phyloP scores from a whole-genome alignment of 2,113 vertebrate species.

The Trichechus manatus region DNA sequence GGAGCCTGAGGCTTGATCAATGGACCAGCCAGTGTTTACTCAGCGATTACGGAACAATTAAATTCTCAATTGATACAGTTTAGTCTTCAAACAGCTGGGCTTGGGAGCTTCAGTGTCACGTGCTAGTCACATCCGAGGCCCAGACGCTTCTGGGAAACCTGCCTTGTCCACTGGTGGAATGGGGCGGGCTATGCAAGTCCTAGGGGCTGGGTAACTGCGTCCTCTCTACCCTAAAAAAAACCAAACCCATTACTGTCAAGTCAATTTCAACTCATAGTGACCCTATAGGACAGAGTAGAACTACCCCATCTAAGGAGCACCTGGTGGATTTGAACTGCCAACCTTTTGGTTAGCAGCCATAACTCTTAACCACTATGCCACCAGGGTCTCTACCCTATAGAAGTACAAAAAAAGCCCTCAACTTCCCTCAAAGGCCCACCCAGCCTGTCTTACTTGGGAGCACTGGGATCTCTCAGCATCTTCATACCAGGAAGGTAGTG shows the following conservation, averaged over 20 bases:
- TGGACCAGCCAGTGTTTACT: constrained; percentile 77
- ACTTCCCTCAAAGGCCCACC: neutral
- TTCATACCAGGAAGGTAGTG: neutral
- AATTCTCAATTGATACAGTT: constrained; percentile 79
- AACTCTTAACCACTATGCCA: too few relatives aligned
- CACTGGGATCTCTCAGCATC: neutral
- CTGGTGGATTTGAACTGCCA: too few relatives aligned
- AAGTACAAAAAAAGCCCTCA: neutral
- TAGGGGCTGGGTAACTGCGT: too few relatives aligned
- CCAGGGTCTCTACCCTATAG: neutral
- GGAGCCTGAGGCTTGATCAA: constrained; percentile 64
- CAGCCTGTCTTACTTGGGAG: too few relatives aligned
- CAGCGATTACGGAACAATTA: constrained; percentile 77
- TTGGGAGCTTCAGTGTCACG: neutral
- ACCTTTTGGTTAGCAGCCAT: too few relatives aligned
- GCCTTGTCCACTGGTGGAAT: neutral
- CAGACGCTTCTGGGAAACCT: constrained; percentile 56
- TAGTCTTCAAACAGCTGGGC: constrained; percentile 76
- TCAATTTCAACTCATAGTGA: too few relatives aligned
- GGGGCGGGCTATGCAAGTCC: neutral
- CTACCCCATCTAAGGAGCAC: too few relatives aligned
- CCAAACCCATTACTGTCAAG: too few relatives aligned
- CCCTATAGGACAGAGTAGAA: too few relatives aligned
- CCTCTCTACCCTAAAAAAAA: neutral
- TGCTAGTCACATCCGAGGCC: constrained; percentile 22